Evolutionary conservation across 1,140 invertebrate species (phyloP), one percentile per base, ranked within the genome.

Genomic region (Saxidomus purpurata): DNA sequence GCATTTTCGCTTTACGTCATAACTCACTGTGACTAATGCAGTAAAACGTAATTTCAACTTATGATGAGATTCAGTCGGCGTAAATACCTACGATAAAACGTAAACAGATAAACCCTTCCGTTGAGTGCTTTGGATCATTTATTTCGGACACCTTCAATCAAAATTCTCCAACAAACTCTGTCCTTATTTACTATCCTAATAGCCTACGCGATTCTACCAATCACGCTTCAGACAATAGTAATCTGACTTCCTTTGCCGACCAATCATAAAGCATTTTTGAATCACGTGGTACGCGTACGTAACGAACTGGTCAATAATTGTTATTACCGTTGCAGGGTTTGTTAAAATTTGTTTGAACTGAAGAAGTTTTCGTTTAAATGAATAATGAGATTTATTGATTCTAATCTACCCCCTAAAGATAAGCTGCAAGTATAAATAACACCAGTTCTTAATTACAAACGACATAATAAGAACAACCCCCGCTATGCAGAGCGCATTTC

Each of bases 341-440:
- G 67, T 71, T 71, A 40, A 71, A 71, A 71, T 71, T 71, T 71
- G 67, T 71, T 71, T 71, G 67, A 71, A 38, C 67, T 71, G 34
- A 71, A 71, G 61, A 67, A 36, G 61, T 31, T 31, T 25, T 67
- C 61, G 31, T 67, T 67, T 67, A 67, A 67, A 31, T 67, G 61
- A 67, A 67, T 71, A 71, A 71, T 71, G 34, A 71, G 67, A 71
- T 71, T 71, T 71, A 71, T 71, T 71, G 67, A 71, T 38, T 36
- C 22, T 71, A 71, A 71, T 71, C 36, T 38, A 38, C 34, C 38
- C 34, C 31, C 13, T 1, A 3, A 40, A 71, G 67, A 71, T 71
- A 71, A 71, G 67, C 11, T 31, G 1, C 22, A 1, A 1, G 67
- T 71, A 71, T 71, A 71, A 71, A 71, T 71, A 19, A 71, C 4